phyloP scores from a whole-genome alignment of 2,888 invertebrate species.

The Tipula vernalis region DNA sequence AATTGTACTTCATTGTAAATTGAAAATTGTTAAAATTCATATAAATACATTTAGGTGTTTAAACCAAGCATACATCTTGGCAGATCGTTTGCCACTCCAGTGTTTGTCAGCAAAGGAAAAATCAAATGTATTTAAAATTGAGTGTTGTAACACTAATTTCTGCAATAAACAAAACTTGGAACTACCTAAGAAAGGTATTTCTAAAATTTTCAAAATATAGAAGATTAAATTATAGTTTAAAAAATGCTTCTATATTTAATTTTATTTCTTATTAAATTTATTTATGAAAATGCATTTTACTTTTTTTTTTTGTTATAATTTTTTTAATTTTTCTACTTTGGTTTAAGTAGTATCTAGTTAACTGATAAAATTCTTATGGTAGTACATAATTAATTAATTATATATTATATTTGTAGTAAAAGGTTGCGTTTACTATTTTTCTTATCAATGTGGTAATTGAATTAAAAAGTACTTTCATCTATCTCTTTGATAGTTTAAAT shows the following conservation, averaged over 20 bases:
- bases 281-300: neutral
- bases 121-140: constrained; percentile 31
- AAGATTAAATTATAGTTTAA: neutral
- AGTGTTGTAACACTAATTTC: constrained; percentile 35
- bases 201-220: constrained; percentile 12
- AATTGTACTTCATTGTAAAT: neutral
- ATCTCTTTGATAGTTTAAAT: neutral
- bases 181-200: constrained; percentile 32
- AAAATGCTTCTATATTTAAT: neutral
- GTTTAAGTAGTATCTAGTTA: neutral
- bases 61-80: constrained; percentile 20
- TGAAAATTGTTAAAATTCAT: neutral
- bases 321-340: neutral
- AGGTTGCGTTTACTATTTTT: neutral
- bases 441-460: neutral
- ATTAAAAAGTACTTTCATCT: neutral
- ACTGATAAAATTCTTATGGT: neutral
- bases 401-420: neutral
- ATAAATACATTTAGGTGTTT: constrained; percentile 27
- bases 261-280: neutral
- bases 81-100: constrained; percentile 34
- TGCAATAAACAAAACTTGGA: constrained; percentile 36
- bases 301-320: neutral
- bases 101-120: constrained; percentile 34
- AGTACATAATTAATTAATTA: neutral